Base-by-base conservation (phyloP, 2,113 vertebrate genomes). In the Tichodroma muraria region DNA sequence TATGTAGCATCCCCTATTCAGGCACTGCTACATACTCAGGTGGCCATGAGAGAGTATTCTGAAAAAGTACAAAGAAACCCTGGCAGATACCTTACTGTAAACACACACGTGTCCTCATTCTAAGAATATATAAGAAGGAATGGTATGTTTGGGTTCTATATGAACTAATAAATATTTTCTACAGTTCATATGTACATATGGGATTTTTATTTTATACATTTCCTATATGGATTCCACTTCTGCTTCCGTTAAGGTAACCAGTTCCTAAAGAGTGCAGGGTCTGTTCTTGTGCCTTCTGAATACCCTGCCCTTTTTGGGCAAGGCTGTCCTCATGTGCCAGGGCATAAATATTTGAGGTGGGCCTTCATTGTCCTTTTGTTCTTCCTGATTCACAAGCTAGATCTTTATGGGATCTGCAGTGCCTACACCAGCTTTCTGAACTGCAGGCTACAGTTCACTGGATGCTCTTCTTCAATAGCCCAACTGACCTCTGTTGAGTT, bases 221-320 rank as follows among this genome's bases (percentile, higher is more conserved):
- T 88, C 56, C 47, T 42, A 1, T 25, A 61, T 1, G 38, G 22
- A 59, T 54, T 84, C 30, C 4, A 50, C 14, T 40, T 90, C 56
- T 70, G 12, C 9, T 33, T 80, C 16, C 33, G 16, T 61, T 88
- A 71, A 61, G 25, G 10, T 6, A 88, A 40, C 6, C 13, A 50
- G 17, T 35, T 88, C 21, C 37, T 80, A 16, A 38, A 73, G 21
- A 0, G 0, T 8, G 3, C 0, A 3, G 13, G 31, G 15, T n/a
- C 28, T n/a, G 15, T 77, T 59, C 19, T 75, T 0, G 0, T 35
- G 14, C 15, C 16, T 78, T 71, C 18, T 54, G 28, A 69, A 64
- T 8, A 38, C 3, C 28, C 23, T 72, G 19, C 11, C 19, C 22
- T 53, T 49, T 54, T 12, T 59, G 35, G n/a, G 3, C 13, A 83